phyloP scores from a whole-genome alignment of 2,797 vertebrate species.

The Enteromius argenteus region DNA sequence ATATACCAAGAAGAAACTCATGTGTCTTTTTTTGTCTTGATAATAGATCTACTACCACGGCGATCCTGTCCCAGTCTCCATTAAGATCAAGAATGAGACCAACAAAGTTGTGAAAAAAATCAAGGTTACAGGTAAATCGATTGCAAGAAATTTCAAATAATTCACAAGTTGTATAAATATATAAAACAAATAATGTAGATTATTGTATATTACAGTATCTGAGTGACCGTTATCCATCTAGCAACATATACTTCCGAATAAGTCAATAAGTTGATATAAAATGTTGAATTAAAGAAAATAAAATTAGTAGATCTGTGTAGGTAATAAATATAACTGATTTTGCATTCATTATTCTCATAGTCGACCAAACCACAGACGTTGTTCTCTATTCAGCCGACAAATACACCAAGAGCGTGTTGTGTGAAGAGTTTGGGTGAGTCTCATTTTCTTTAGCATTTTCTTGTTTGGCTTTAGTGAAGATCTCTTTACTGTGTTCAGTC shows the following conservation, averaged over 20 bases:
- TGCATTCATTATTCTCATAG: constrained; percentile 68
- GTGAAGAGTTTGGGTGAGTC: constrained; percentile 85
- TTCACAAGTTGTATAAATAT: neutral
- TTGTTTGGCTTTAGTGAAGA: neutral
- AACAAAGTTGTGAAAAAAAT: constrained; percentile 91
- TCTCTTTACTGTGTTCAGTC: neutral
- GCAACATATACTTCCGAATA: neutral
- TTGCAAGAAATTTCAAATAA: neutral
- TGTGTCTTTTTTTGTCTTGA: constrained; percentile 25
- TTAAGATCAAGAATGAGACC: constrained; percentile 90
- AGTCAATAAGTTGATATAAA: neutral
- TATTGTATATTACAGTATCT: neutral
- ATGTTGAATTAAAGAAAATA: neutral
- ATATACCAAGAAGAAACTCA: neutral
- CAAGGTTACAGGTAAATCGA: constrained; percentile 79
- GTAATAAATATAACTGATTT: neutral
- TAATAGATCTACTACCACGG: constrained; percentile 88
- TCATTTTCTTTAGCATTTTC: neutral
- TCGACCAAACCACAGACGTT: constrained; percentile 90
- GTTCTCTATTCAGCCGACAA: constrained; percentile 93
- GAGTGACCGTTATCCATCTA: neutral
- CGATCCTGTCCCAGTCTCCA: constrained; percentile 81
- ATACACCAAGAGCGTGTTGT: constrained; percentile 84
- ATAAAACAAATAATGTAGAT: neutral
- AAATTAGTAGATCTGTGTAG: neutral